A percentile compares a stretch with the other conserved stretches of the same genome.
Evolutionary conservation across 2,113 vertebrate genomes (phyloP).

Genomic region (Sclerurus mexicanus): DNA sequence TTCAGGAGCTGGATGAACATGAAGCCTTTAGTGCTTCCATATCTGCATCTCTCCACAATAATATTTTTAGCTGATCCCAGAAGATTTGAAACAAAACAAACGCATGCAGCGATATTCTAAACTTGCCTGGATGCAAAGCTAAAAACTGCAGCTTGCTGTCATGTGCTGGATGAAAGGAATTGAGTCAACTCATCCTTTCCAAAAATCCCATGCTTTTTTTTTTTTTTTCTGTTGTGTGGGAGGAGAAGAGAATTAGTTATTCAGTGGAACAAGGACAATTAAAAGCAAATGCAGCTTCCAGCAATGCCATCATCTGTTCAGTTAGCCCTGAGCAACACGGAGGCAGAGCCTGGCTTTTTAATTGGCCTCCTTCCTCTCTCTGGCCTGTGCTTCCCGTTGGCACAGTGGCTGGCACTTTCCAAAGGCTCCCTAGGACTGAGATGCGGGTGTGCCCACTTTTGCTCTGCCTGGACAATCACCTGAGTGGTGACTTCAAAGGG

Average conservation of each 20-base stretch:
- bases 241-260: conserved; percentile 55
- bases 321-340: not conserved
- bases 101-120: not conserved
- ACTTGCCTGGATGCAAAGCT: conserved; percentile 55
- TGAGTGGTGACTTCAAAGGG: not conserved
- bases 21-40: not conserved
- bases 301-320: conserved; percentile 9
- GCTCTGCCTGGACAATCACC: not conserved
- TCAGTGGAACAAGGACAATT: conserved; percentile 45
- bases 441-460: rapidly evolving
- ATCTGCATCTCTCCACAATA: not conserved
- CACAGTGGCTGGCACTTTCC: not conserved
- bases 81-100: conserved; percentile 31
- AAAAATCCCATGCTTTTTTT: not conserved
- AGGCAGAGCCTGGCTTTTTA: not conserved
- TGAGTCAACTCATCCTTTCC: conserved; percentile 45
- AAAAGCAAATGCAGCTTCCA: conserved; percentile 39
- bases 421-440: rapidly evolving
- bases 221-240: not conserved
- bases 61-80: conserved; percentile 37
- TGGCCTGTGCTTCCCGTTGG: not conserved
- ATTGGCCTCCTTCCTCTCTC: not conserved
- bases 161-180: conserved; percentile 26
- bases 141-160: conserved; percentile 51
- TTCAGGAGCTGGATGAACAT: not conserved